phyloP scores from a whole-genome alignment of 1,140 invertebrate genomes.

The Macrotrachela quadricornifera region DNA sequence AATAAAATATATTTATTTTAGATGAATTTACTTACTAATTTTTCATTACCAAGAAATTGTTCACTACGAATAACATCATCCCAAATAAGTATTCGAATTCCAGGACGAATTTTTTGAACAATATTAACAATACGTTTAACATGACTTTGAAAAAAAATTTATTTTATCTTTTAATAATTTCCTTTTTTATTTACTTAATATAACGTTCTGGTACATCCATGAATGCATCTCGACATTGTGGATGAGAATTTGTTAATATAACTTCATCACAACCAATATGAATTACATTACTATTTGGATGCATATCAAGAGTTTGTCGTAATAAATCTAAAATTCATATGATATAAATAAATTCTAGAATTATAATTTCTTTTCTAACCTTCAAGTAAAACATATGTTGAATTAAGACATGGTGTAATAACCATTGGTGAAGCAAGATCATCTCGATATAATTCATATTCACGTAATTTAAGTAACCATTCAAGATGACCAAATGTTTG shows the following conservation, averaged over 20 bases:
- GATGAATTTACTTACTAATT: background rate
- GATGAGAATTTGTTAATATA: background rate
- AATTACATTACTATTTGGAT: background rate
- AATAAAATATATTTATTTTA: background rate
- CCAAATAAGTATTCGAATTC: slow-evolving; percentile 4
- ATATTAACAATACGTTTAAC: slow-evolving; percentile 1
- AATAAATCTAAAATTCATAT: background rate
- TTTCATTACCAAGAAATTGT: background rate
- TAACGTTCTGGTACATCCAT: too few relatives aligned
- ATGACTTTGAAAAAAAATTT: background rate
- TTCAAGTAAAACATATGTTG: background rate
- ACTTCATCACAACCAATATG: slow-evolving; percentile 9
- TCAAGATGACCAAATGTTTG: slow-evolving; percentile 8
- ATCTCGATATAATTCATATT: slow-evolving; percentile 2
- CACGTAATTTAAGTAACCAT: slow-evolving; percentile 3
- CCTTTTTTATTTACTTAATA: too few relatives aligned
- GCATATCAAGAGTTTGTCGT: background rate
- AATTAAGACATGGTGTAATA: slow-evolving; percentile 3
- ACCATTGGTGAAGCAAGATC: background rate
- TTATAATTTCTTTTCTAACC: too few relatives aligned
- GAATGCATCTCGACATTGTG: background rate
- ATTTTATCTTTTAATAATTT: background rate
- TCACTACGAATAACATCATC: slow-evolving; percentile 3
- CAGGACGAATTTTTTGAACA: slow-evolving; percentile 1
- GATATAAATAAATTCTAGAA: background rate